Evolutionary conservation across 2,797 vertebrate genomes (phyloP).

Genomic region (Syngnathus acus): DNA sequence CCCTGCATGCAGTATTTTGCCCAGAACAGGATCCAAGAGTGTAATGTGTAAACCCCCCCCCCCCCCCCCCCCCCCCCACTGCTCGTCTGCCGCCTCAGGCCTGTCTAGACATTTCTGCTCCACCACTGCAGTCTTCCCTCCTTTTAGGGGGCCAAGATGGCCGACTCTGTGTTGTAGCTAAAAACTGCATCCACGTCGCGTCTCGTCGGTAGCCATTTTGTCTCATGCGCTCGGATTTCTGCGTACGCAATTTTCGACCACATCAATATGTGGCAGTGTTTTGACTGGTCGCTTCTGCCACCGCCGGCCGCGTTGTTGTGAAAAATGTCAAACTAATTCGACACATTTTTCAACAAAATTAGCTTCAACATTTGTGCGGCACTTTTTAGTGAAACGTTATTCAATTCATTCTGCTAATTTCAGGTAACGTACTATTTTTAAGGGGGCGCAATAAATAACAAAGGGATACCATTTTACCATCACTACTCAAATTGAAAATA

Average conservation of each 20-base stretch:
- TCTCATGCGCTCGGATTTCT: constrained; percentile 2
- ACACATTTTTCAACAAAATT: not conserved
- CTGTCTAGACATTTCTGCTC: constrained; percentile 51
- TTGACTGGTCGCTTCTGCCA: not conserved
- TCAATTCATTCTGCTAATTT: too few species aligned
- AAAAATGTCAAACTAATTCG: not conserved
- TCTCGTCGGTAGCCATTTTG: constrained; percentile 6
- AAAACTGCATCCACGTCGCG: not conserved
- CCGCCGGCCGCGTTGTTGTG: not conserved
- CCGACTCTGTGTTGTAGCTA: constrained; percentile 40
- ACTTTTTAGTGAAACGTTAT: too few species aligned
- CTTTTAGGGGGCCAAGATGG: constrained; percentile 56
- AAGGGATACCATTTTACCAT: not conserved
- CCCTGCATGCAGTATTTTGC: not conserved
- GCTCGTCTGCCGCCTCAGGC: constrained; percentile 42
- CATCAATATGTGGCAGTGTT: not conserved
- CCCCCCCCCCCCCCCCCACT: constrained; percentile 35
- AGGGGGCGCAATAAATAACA: too few species aligned
- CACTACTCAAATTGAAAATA: too few species aligned
- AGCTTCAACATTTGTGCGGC: not conserved
- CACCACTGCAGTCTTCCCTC: constrained; percentile 59
- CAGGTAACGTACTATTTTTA: too few species aligned
- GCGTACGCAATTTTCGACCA: not conserved
- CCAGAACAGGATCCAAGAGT: not conserved
- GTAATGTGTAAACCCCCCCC: not conserved